phyloP scores from a whole-genome alignment of 2,888 invertebrate genomes.

The Halictus ligatus region DNA sequence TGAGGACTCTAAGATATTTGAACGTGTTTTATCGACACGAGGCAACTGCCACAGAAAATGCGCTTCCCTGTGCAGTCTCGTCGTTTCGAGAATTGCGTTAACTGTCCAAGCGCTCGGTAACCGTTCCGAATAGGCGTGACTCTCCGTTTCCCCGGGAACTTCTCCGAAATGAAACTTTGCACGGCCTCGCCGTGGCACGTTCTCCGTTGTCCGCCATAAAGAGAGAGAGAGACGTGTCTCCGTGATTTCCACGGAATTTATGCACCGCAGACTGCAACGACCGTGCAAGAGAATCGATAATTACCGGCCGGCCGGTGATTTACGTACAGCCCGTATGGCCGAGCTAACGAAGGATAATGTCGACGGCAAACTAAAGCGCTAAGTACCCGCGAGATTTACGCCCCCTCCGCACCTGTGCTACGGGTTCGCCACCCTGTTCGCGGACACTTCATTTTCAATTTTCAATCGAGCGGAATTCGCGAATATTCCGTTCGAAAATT shows the following conservation, averaged over 20 bases:
- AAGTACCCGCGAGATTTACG: slow-evolving; percentile 48
- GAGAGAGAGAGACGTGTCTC: slow-evolving; percentile 7
- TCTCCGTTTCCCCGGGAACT: background rate
- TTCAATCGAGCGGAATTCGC: background rate
- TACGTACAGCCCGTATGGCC: slow-evolving; percentile 19
- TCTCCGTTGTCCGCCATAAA: background rate
- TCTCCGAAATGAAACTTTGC: background rate
- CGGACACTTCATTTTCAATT: background rate
- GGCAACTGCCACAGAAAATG: no score
- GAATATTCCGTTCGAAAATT: background rate
- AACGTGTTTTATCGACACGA: no score
- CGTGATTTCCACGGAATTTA: slow-evolving; percentile 35
- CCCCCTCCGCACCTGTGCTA: background rate
- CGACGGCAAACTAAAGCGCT: slow-evolving; percentile 14
- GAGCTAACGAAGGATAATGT: slow-evolving; percentile 43
- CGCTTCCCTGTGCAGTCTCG: no score
- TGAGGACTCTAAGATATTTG: no score
- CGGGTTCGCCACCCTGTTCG: background rate
- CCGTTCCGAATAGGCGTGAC: background rate
- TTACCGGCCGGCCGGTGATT: slow-evolving; percentile 36
- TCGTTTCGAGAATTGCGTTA: background rate
- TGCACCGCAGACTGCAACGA: slow-evolving; percentile 6
- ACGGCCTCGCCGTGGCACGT: background rate
- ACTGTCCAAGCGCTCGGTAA: background rate
- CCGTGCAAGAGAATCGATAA: slow-evolving; percentile 39